Base-by-base conservation (phyloP, 2,113 vertebrate genomes). In the Stictonetta naevosa region DNA sequence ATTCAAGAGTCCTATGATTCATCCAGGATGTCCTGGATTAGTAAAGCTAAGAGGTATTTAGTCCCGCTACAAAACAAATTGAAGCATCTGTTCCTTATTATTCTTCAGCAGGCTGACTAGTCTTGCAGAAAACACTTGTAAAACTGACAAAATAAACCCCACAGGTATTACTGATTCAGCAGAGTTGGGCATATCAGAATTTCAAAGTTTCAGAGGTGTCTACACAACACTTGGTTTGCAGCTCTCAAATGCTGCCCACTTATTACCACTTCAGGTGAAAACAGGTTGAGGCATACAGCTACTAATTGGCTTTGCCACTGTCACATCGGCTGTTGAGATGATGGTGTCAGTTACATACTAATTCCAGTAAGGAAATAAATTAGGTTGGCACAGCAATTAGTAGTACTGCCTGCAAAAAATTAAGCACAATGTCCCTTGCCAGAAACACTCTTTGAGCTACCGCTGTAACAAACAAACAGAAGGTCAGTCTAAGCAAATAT, bases 51-150 rank as follows among this genome's bases (percentile, higher is more conserved):
- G 90, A 87, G 92, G 86, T 22, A 33, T 76, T 89, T 92, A 89
- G 78, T 17, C 10, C 66, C 40, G 40, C 91, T 96, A 89, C 52
- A 92, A 94, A 95, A 94, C 83, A 94, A 94, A 55, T 63, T 67
- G 67, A 93, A 94, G 74, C 96, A 96, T 95, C 96, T 96, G 95
- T 95, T 96, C 77, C 77, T 95, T 89, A 94, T 96, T 96, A 96
- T 87, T 95, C 95, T 92, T 96, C 95, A 95, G 93, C 92, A 94
- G 93, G 74, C 73, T 91, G 88, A 79, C 69, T 67, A 53, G 77
- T 79, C 88, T 94, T 94, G 93, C 93, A 83, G 95, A 94, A 94
- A 94, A 79, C 88, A 79, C 44, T 87, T 84, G 58, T 66, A 76
- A 72, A 84, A 78, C 77, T 93, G 83, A 95, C 85, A 92, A 93